Base-by-base conservation (phyloP, 1,140 invertebrate genomes). In the Cyclina sinensis region DNA sequence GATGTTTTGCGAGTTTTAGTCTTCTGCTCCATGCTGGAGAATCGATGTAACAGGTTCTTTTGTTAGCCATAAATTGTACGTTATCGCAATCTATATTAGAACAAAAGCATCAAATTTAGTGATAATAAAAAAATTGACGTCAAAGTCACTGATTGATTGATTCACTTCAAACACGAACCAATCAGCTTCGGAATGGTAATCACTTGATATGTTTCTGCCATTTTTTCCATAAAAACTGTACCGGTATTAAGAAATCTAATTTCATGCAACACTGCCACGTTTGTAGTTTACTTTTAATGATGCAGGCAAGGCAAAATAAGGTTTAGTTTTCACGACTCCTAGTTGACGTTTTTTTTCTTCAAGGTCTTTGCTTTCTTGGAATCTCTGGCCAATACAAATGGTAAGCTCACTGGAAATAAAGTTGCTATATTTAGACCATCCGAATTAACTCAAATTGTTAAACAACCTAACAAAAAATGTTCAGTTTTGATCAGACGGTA, bases 41-140 rank as follows among this genome's bases (percentile, higher is more conserved):
- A 78, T 78, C 74, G 74, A 78, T 78, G 30, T 48, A 51, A 78
- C 74, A 78, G 46, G 74, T 78, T 78, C 46, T 78, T 78, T 78
- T 78, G 74, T 78, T 51, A 48, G 27, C 46, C 46, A 54, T 78
- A 78, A 78, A 78, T 78, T 78, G 74, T 51, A 57, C 46, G 24
- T 78, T 78, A 78, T 78, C 74, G 54, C 43, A 78, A 78, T 51
- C 74, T 27, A 48, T 76, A 51, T 78, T 78, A 78, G 46, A 78
- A 78, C 74, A 78, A 78, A 51, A 78, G 46, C 74, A 78, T 9
- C 43, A 14, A 30, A 51, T 7, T 78, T 78, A 57, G 21, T 78
- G 74, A 78, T 51, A 78, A 30, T n/a, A 37, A 48, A 51, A 54
- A 30, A 48, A 32, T 39, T 78, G 74, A 78, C 74, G 74, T 78